These are phyloP conservation scores for Cephus pygmeus DNA, from an alignment of 2,888 invertebrate genomes.

Conservation along the genomic window DNA sequence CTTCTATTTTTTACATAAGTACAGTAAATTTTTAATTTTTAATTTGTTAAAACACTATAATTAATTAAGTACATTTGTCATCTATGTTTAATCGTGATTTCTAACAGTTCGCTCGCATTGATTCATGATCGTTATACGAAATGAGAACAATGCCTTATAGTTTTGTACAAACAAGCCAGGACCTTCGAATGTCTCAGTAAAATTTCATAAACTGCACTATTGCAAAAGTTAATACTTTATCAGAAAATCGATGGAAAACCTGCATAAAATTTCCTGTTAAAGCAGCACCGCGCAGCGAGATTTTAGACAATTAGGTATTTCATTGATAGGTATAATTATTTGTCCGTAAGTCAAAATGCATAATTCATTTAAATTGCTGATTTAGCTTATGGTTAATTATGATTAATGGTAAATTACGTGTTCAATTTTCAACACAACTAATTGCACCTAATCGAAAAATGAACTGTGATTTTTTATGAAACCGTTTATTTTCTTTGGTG, in stretches of 20 bases:
- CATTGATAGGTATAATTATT: not conserved
- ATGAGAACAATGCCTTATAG: not conserved
- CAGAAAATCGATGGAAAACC: constrained; percentile 32
- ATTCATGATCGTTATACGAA: not conserved
- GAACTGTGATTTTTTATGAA: not conserved
- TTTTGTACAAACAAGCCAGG: constrained; percentile 36
- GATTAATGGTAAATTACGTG: not conserved
- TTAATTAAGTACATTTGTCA: not conserved
- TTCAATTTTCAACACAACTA: not conserved
- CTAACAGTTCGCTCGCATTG: not conserved
- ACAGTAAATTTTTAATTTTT: constrained; percentile 11
- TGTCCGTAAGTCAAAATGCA: not conserved
- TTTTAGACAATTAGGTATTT: not conserved
- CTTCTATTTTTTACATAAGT: constrained; percentile 30
- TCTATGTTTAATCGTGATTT: not conserved
- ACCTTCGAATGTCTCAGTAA: constrained; percentile 27
- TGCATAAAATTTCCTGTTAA: not conserved
- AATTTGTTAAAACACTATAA: not conserved
- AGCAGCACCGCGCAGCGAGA: not conserved
- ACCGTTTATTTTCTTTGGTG: not conserved
- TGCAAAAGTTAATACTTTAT: constrained; percentile 17
- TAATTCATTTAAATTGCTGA: not conserved
- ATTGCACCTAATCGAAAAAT: not conserved
- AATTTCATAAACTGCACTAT: constrained; percentile 24
- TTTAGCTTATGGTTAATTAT: not conserved